Evolutionary conservation across 2,113 vertebrate species (phyloP).

Genomic region (Hippocampus mohnikei): DNA sequence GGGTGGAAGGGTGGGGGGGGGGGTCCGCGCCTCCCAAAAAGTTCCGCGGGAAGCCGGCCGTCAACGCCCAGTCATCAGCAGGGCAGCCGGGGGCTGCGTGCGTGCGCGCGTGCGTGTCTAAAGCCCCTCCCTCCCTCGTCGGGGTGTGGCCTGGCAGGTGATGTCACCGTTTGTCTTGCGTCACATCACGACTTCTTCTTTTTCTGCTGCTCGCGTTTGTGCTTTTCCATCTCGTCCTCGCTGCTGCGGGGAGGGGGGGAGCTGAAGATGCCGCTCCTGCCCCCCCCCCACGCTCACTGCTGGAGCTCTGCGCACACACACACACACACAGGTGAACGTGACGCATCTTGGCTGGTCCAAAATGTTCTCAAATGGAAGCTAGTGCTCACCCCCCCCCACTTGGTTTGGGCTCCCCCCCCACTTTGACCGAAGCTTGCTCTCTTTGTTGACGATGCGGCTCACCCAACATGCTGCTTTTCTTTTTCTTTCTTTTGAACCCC

Average conservation of each 20-base stretch:
- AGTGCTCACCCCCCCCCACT: no score
- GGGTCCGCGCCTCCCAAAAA: no score
- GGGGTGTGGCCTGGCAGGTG: slow-evolving; percentile 57
- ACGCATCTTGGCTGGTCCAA: no score
- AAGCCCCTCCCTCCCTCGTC: slow-evolving; percentile 22
- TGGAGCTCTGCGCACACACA: slow-evolving; percentile 32
- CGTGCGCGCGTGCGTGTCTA: background rate
- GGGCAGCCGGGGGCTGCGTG: background rate
- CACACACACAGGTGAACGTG: background rate
- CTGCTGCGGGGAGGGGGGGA: slow-evolving; percentile 47
- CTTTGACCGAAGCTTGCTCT: no score
- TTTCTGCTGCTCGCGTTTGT: slow-evolving; percentile 39
- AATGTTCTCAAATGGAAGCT: no score
- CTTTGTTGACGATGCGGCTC: no score
- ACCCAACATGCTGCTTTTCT: background rate
- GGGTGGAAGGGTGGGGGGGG: no score
- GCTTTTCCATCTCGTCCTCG: slow-evolving; percentile 38
- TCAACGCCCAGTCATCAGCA: background rate
- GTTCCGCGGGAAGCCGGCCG: background rate
- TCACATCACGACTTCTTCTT: slow-evolving; percentile 24
- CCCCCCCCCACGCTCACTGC: slow-evolving; percentile 11
- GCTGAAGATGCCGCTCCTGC: slow-evolving; percentile 8
- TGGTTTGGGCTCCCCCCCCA: no score
- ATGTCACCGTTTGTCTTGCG: slow-evolving; percentile 11
- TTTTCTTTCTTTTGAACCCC: background rate